Conservation (phyloP, 2,113 vertebrate species). For the Irena cyanogastra region DNA sequence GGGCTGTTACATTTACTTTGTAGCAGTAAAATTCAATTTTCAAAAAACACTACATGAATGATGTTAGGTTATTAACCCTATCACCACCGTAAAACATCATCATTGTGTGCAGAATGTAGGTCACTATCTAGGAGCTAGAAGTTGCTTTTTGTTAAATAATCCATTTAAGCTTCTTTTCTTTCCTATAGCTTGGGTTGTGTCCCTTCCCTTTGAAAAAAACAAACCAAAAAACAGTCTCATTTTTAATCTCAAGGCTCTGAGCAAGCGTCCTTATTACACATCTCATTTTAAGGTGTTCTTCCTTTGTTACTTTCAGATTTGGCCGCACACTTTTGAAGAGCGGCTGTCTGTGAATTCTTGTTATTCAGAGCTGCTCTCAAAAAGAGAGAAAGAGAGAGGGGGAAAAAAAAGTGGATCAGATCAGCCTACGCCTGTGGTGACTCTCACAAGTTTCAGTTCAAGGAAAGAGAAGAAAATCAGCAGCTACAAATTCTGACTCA, state of each 20-base stretch:
- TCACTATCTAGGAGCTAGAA: conserved; percentile 75
- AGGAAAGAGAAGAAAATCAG: conserved; percentile 30
- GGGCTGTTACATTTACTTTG: conserved; percentile 92
- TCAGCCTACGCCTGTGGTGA: conserved; percentile 48
- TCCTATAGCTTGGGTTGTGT: conserved; percentile 42
- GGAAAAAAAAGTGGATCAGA: background rate
- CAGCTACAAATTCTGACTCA: conserved; percentile 42
- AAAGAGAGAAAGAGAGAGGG: background rate
- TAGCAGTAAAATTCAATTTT: conserved; percentile 91
- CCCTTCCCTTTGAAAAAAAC: conserved; percentile 36
- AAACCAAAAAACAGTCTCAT: conserved; percentile 10
- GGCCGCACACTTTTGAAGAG: conserved; percentile 44
- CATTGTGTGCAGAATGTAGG: conserved; percentile 77
- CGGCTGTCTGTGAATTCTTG: conserved; percentile 40
- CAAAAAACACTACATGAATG: conserved; percentile 83
- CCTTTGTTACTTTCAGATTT: conserved; percentile 52
- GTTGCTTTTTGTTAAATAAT: conserved; percentile 79
- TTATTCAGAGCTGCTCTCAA: conserved; percentile 30
- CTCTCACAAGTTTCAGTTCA: conserved; percentile 55
- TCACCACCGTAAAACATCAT: conserved; percentile 75
- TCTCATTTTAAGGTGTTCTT: conserved; percentile 58
- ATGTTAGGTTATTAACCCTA: conserved; percentile 84
- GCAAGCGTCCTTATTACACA: background rate
- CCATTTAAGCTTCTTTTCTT: conserved; percentile 77
- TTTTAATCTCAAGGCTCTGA: conserved; percentile 46